A percentile compares a stretch with the other conserved stretches of the same genome.
Conservation (phyloP, 2,888 invertebrate genomes). For the Temnothorax unifasciatus region DNA sequence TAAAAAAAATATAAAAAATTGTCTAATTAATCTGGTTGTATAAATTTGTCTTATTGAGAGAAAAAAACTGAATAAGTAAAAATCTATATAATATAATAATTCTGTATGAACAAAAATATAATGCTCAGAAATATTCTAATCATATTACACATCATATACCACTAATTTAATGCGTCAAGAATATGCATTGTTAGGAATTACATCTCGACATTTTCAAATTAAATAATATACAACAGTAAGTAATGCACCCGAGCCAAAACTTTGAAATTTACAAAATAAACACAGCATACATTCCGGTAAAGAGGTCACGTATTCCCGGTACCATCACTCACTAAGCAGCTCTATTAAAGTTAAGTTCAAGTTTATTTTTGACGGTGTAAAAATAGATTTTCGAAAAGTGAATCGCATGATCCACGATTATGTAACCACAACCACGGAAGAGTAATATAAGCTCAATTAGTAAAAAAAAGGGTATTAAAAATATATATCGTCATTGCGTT, state of each 20-base stretch:
- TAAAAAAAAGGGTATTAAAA: not conserved
- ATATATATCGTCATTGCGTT: not conserved
- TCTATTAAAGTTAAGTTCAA: conserved; percentile 22
- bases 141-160: not conserved
- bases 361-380: conserved; percentile 35
- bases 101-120: not conserved
- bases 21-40: not conserved
- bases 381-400: conserved; percentile 37
- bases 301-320: conserved; percentile 14
- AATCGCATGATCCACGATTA: conserved; percentile 20
- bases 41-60: not conserved
- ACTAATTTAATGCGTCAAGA: not conserved
- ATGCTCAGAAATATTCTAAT: not conserved
- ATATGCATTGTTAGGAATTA: not conserved
- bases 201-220: not conserved
- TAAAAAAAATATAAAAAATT: conserved; percentile 5
- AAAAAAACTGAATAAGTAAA: not conserved
- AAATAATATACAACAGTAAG: not conserved
- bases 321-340: conserved; percentile 9
- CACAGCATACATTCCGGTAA: not conserved
- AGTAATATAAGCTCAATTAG: not conserved
- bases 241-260: not conserved
- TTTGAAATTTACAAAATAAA: conserved; percentile 21
- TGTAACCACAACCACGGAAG: not conserved
- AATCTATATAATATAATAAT: not conserved